phyloP scores from a whole-genome alignment of 1,140 invertebrate species.

The Drosophila bocki region DNA sequence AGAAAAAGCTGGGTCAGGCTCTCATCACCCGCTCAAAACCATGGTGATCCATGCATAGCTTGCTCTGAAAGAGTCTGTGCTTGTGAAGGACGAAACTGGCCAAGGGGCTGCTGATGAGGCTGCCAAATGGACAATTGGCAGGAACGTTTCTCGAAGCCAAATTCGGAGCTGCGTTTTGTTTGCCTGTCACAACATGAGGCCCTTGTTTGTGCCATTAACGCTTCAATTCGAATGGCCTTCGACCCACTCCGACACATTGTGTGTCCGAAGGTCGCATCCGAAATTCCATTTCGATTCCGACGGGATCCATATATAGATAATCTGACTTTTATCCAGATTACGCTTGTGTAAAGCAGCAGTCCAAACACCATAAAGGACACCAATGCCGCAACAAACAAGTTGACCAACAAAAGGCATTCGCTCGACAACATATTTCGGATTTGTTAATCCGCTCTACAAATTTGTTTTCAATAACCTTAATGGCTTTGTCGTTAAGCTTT shows the following conservation, averaged over 20 bases:
- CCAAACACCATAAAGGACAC: slow-evolving; percentile 20
- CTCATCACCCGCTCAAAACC: slow-evolving; percentile 9
- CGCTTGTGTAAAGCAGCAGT: slow-evolving; percentile 11
- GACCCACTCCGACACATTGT: slow-evolving; percentile 41
- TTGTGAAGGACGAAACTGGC: background rate
- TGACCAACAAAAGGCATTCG: background rate
- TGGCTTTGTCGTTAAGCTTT: slow-evolving; percentile 14
- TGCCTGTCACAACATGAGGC: slow-evolving; percentile 55
- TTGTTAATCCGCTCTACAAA: slow-evolving; percentile 29
- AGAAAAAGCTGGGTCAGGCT: background rate
- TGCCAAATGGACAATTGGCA: slow-evolving; percentile 33
- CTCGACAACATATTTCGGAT: slow-evolving; percentile 14
- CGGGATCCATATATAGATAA: slow-evolving; percentile 12
- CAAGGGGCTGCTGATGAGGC: background rate
- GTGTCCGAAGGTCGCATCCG: slow-evolving; percentile 7
- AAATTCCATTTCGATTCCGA: slow-evolving; percentile 5
- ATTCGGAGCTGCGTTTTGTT: slow-evolving; percentile 46
- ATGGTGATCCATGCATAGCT: slow-evolving; percentile 24
- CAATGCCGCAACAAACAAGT: slow-evolving; percentile 16
- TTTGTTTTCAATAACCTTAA: slow-evolving; percentile 37
- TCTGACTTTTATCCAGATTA: slow-evolving; percentile 31
- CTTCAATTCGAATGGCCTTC: slow-evolving; percentile 56
- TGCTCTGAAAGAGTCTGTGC: background rate
- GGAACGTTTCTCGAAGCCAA: slow-evolving; percentile 23
- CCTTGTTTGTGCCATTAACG: slow-evolving; percentile 53